These are phyloP conservation scores for Centropristis striata DNA, from an alignment of 2,113 vertebrate genomes.

Conservation along the genomic window DNA sequence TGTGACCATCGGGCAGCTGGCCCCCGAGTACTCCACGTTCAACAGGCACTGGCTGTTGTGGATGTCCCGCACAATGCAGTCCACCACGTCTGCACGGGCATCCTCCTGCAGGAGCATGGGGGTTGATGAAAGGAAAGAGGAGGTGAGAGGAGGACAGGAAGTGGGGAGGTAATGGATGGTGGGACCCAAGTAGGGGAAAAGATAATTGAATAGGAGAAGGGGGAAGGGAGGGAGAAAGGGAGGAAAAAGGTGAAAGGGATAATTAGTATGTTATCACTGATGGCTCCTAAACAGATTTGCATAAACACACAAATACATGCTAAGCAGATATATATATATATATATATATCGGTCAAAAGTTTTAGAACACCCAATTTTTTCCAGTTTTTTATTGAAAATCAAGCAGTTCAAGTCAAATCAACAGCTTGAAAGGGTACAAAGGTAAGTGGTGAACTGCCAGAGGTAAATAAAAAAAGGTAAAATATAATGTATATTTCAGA, in stretches of 20 bases:
- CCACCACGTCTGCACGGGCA: conserved; percentile 90
- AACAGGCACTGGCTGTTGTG: conserved; percentile 95
- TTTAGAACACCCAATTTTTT: no score
- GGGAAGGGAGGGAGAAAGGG: background rate
- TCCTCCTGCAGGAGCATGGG: conserved; percentile 87
- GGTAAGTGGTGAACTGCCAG: no score
- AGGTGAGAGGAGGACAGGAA: background rate
- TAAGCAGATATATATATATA: no score
- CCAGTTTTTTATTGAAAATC: no score
- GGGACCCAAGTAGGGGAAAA: background rate
- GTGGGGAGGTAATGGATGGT: conserved; percentile 20
- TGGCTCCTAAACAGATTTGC: background rate
- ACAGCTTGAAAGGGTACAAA: no score
- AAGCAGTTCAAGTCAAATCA: no score
- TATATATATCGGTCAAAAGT: no score
- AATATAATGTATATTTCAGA: no score
- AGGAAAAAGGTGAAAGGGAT: conserved; percentile 15
- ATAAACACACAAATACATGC: background rate
- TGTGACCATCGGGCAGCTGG: conserved; percentile 89
- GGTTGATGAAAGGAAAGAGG: background rate
- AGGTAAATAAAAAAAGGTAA: no score
- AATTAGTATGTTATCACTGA: conserved; percentile 43
- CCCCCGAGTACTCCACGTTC: conserved; percentile 91
- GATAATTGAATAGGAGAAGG: conserved; percentile 11
- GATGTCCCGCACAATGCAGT: conserved; percentile 93